Evolutionary conservation across 2,113 vertebrate species (phyloP).

Genomic region (Suricata suricatta): DNA sequence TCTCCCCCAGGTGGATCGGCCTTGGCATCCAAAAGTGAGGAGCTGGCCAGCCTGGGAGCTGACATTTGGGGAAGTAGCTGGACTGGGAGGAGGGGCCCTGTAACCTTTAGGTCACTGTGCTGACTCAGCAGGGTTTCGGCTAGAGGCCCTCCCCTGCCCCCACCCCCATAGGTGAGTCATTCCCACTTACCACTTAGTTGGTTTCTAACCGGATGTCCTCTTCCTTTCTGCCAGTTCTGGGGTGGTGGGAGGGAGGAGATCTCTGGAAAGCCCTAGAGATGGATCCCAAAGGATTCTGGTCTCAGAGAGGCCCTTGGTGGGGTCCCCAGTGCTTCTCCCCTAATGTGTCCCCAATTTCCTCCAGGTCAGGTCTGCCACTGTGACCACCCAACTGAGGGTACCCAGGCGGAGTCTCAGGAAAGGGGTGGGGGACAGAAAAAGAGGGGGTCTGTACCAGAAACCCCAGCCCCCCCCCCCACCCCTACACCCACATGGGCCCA

Average conservation of each 20-base stretch:
- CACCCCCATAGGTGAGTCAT: conserved; percentile 47
- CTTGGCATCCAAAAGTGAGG: neutral
- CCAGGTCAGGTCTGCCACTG: neutral
- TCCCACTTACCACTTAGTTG: conserved; percentile 18
- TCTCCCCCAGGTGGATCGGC: neutral
- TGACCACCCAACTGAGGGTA: neutral
- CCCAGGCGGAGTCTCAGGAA: neutral
- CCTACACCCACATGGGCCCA: neutral
- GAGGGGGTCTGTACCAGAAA: neutral
- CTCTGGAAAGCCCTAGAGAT: conserved; percentile 31
- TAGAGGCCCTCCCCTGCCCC: neutral
- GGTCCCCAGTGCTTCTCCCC: neutral
- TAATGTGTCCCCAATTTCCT: neutral
- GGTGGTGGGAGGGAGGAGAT: neutral
- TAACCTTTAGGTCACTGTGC: conserved; percentile 19
- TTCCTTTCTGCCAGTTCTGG: conserved; percentile 26
- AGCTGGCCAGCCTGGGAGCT: neutral
- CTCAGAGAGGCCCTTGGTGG: neutral
- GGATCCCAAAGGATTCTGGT: neutral
- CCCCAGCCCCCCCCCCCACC: neutral
- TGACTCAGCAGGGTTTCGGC: conserved; percentile 65
- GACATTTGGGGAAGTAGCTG: neutral
- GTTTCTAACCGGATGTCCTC: conserved; percentile 52
- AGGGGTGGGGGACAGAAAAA: neutral
- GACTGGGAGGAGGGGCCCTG: neutral